Percentiles rank a stretch among this genome's conserved stretches.
Conservation (phyloP, 2,113 vertebrate species). For the Toxostoma redivivum region DNA sequence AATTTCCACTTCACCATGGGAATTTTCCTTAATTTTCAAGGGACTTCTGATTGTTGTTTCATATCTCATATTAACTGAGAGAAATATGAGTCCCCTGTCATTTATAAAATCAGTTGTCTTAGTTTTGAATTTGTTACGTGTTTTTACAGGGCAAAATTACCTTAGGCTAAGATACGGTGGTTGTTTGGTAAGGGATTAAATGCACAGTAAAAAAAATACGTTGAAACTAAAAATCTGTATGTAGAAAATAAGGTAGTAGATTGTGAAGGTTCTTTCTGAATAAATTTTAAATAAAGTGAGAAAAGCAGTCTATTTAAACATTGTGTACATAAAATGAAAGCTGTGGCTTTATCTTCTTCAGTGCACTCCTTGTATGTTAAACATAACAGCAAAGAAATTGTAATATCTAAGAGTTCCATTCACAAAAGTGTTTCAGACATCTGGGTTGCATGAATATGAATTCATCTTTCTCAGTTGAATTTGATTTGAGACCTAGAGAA, state of each 20-base stretch:
- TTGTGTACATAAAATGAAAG: neutral
- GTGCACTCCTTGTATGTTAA: neutral
- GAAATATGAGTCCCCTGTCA: neutral
- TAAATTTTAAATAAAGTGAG: neutral
- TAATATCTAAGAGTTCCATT: neutral
- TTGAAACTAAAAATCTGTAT: neutral
- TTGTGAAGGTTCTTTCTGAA: neutral
- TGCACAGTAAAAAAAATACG: neutral
- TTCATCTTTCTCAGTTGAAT: neutral
- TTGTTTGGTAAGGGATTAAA: neutral
- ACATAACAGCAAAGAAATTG: neutral
- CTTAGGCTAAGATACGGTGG: neutral
- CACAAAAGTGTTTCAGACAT: neutral
- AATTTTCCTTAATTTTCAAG: neutral
- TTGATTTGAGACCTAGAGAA: neutral
- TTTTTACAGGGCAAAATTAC: neutral
- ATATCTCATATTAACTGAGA: neutral
- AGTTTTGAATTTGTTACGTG: neutral
- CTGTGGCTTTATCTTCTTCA: neutral
- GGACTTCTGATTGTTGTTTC: neutral
- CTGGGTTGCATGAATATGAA: neutral
- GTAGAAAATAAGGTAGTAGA: neutral
- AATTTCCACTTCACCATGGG: neutral
- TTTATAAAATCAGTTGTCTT: neutral
- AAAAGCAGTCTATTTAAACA: neutral